Evolutionary conservation across 2,888 invertebrate species (phyloP).

Genomic region (Ichneumon xanthorius): DNA sequence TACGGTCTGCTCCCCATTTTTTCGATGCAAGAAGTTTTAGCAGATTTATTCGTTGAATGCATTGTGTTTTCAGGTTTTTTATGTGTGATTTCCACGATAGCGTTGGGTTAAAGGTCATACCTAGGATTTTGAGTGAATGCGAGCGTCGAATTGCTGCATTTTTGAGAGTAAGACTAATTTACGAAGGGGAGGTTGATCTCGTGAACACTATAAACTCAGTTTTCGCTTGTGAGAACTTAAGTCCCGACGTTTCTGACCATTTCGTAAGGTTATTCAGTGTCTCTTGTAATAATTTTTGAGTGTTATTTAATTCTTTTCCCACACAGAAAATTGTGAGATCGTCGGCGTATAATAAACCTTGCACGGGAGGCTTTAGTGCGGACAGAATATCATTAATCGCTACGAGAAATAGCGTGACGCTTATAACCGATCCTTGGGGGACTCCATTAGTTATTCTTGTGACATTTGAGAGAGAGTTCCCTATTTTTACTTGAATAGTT

Average conservation of each 20-base stretch:
- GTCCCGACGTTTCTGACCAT: slow-evolving; percentile 29
- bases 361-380: neutral
- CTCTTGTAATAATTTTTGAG: slow-evolving; percentile 20
- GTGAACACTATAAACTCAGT: slow-evolving; percentile 34
- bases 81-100: slow-evolving; percentile 59
- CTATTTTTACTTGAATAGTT: slow-evolving; percentile 28
- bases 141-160: neutral
- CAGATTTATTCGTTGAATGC: slow-evolving; percentile 29
- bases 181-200: neutral
- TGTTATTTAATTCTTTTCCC: slow-evolving; percentile 30
- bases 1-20: slow-evolving; percentile 42
- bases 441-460: slow-evolving; percentile 21
- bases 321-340: slow-evolving; percentile 43
- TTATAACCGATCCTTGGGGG: slow-evolving; percentile 47
- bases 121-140: slow-evolving; percentile 48
- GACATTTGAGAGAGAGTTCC: neutral
- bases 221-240: slow-evolving; percentile 48
- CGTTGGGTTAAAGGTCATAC: slow-evolving; percentile 56
- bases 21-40: slow-evolving; percentile 34
- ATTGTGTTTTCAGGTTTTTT: slow-evolving; percentile 38
- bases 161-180: neutral
- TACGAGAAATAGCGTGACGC: slow-evolving; percentile 38
- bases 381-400: slow-evolving; percentile 41
- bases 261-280: slow-evolving; percentile 13
- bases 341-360: slow-evolving; percentile 29